phyloP scores from a whole-genome alignment of 2,797 vertebrate species.

The Hybognathus amarus region DNA sequence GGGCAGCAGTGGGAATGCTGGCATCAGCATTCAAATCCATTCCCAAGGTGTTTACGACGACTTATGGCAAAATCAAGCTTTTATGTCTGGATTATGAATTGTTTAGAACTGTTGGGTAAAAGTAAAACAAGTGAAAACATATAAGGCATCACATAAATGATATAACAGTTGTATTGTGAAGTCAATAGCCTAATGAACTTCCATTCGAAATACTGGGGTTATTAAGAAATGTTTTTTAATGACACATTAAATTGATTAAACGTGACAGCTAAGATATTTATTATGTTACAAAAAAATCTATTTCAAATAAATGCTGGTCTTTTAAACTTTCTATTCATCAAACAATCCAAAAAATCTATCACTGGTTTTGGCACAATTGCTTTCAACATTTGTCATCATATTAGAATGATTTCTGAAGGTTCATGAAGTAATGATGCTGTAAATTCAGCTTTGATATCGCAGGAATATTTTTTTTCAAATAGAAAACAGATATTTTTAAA shows the following conservation, averaged over 20 bases:
- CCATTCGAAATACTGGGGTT: not conserved
- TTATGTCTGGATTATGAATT: not conserved
- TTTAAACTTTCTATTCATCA: not conserved
- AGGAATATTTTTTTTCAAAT: not conserved
- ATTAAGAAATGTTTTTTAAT: not conserved
- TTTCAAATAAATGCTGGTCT: not conserved
- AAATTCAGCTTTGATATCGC: not conserved
- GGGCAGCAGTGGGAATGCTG: slow-evolving; percentile 24
- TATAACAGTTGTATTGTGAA: not conserved
- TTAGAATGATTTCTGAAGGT: not conserved
- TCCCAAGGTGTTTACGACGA: slow-evolving; percentile 26
- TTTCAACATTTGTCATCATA: not conserved
- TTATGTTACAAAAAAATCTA: too few species aligned
- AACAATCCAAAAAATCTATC: not conserved
- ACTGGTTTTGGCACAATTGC: not conserved
- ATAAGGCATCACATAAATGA: not conserved
- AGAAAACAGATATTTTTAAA: not conserved
- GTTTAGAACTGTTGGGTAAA: slow-evolving; percentile 14
- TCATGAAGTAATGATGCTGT: too few species aligned
- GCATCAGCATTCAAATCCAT: slow-evolving; percentile 57
- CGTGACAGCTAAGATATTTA: not conserved
- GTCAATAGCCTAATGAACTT: not conserved
- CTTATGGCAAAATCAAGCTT: not conserved
- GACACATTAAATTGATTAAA: not conserved
- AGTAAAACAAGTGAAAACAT: not conserved